A percentile compares a stretch with the other conserved stretches of the same genome.
Conservation (phyloP, 2,888 invertebrate species). For the Phyllotreta cruciferae region DNA sequence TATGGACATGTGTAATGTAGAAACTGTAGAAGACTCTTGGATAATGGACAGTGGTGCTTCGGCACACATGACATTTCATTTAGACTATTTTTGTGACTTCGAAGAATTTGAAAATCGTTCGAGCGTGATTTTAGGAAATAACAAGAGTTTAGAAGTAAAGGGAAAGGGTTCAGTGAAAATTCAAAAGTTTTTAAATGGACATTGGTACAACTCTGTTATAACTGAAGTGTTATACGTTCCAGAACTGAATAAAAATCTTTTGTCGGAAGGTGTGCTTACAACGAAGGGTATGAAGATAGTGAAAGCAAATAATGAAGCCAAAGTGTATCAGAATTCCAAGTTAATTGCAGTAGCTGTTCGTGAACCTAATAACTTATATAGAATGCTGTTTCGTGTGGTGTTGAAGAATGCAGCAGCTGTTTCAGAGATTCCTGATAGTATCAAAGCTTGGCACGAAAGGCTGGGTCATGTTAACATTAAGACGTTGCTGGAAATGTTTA, state of each 20-base stretch:
- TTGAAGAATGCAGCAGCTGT: too few species aligned
- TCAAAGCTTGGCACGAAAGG: too few species aligned
- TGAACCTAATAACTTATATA: too few species aligned
- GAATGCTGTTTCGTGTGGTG: too few species aligned
- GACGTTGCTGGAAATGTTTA: too few species aligned
- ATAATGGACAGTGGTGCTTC: constrained; percentile 47
- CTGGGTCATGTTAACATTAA: too few species aligned
- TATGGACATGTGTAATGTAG: too few species aligned
- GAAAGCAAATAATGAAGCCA: too few species aligned
- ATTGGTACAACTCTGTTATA: constrained; percentile 43
- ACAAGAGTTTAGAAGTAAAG: constrained; percentile 38
- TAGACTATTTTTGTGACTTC: constrained; percentile 32
- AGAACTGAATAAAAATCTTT: constrained; percentile 49
- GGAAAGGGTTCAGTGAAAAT: constrained; percentile 44
- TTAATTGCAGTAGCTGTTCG: too few species aligned
- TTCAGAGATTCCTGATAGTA: too few species aligned
- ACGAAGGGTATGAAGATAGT: constrained; percentile 46
- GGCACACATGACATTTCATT: constrained; percentile 39
- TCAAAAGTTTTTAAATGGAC: constrained; percentile 39
- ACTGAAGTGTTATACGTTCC: constrained; percentile 50
- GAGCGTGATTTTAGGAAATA: constrained; percentile 42
- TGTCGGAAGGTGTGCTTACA: constrained; percentile 50
- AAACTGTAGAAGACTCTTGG: constrained; percentile 29
- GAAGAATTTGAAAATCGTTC: constrained; percentile 19
- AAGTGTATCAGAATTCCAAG: too few species aligned